Evolutionary conservation across 2,888 invertebrate genomes (phyloP), one percentile per base, ranked within the genome.

Genomic region (Disparrhopalites patrizii): DNA sequence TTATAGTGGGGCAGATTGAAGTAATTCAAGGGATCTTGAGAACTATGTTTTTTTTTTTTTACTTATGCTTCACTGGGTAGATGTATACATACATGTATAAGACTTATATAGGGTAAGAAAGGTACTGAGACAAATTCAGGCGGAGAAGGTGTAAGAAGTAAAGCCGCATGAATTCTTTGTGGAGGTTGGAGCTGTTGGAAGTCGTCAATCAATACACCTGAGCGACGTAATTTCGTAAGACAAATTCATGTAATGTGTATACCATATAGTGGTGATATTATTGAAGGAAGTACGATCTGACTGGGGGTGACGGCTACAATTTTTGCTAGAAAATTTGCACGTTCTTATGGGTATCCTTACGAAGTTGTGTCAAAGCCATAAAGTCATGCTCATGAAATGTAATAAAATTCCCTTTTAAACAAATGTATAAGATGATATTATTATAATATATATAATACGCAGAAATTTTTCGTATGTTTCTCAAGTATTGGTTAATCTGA

Each of bases 271-370:
- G 40, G 31, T 30, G 54, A 43, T 27, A 40, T 13, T 43, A 56
- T 30, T 51, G 33, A 61, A 50, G 61, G 61, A 61, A 61, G 51
- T 61, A 61, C 61, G 61, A 61, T 61, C 61, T 61, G 61, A 61
- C 61, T 61, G 51, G 51, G 61, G 61, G 60, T 61, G 60, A 60
- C 51, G 61, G 25, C 36, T 47, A 51, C 51, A 38, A 61, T 61
- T 61, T 51, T 30, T 30, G 25, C 23, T 58, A 43, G 18, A 43
- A 58, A 58, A 28, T 58, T 31, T 57, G 20, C 58, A 20, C 58
- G 25, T 40, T 58, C 15, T 58, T 51, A 27, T 18, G 20, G 27
- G 58, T 58, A 36, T 58, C 36, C 58, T 43, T 58, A n/a, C n/a
- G n/a, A n/a, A 58, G 23, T 58, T 25, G 20, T 43, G 30, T 60